Conservation (phyloP, 2,797 vertebrate genomes). For the Typhlichthys subterraneus region DNA sequence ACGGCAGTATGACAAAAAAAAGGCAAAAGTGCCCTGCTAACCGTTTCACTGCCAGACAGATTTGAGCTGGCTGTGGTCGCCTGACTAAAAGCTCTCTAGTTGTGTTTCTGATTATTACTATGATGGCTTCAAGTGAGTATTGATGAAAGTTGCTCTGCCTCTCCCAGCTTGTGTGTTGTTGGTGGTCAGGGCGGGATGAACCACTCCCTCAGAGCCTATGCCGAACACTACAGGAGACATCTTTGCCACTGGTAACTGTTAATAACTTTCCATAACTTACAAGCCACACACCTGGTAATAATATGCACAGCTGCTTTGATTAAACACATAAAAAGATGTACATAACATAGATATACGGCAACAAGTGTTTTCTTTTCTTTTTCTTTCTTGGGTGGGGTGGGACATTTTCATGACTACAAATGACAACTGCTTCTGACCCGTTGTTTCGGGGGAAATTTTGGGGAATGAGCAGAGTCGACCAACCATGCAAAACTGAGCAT, state of each 20-base stretch:
- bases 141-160: conserved; percentile 56
- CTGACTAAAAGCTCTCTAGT: conserved; percentile 70
- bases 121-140: conserved; percentile 53
- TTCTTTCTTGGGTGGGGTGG: neutral
- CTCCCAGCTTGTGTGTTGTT: conserved; percentile 35
- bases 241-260: too few relatives aligned
- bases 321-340: conserved; percentile 10
- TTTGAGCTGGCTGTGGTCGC: conserved; percentile 74
- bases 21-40: conserved; percentile 77
- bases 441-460: too few relatives aligned
- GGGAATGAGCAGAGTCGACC: neutral
- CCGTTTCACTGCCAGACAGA: conserved; percentile 76
- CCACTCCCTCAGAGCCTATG: conserved; percentile 58
- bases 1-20: conserved; percentile 61
- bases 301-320: neutral
- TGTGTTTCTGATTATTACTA: conserved; percentile 62
- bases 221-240: conserved; percentile 32
- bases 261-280: too few relatives aligned
- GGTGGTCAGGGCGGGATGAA: conserved; percentile 27
- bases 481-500: neutral
- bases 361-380: too few relatives aligned
- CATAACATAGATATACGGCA: neutral
- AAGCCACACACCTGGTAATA: too few relatives aligned
- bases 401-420: conserved; percentile 42
- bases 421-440: conserved; percentile 47